phyloP scores from a whole-genome alignment of 2,113 vertebrate species.

The Osmerus mordax region DNA sequence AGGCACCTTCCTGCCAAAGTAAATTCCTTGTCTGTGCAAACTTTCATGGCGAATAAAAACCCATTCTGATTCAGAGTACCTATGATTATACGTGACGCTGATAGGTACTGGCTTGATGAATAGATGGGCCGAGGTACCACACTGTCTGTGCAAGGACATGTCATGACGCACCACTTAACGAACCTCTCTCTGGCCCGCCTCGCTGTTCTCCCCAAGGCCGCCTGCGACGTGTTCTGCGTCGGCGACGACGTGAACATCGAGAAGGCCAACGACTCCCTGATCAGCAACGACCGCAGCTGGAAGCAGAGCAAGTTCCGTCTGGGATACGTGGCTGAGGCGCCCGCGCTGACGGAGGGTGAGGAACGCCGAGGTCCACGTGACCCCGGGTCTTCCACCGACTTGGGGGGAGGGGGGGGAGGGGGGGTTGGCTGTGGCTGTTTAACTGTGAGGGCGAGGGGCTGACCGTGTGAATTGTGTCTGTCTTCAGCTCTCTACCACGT shows the following conservation, averaged over 20 bases:
- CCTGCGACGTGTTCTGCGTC: conserved; percentile 97
- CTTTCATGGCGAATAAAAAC: too few relatives aligned
- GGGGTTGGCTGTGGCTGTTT: too few relatives aligned
- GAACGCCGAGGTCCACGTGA: background rate
- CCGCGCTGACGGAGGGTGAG: conserved; percentile 85
- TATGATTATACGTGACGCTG: too few relatives aligned
- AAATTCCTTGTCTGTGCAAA: too few relatives aligned
- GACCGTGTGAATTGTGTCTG: conserved; percentile 23
- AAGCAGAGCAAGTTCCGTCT: conserved; percentile 96
- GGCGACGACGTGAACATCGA: conserved; percentile 97
- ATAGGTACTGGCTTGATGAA: too few relatives aligned
- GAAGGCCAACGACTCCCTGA: conserved; percentile 93
- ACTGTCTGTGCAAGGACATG: too few relatives aligned
- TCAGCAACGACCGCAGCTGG: conserved; percentile 97
- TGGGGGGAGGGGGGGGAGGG: too few relatives aligned
- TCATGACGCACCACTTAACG: too few relatives aligned
- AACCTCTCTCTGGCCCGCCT: background rate
- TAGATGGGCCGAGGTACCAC: too few relatives aligned
- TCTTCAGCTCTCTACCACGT: conserved; percentile 81
- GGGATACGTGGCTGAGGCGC: conserved; percentile 85
- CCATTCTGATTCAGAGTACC: too few relatives aligned
- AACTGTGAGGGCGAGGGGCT: background rate
- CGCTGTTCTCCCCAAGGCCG: conserved; percentile 75
- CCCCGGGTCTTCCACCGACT: too few relatives aligned
- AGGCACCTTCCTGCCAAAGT: too few relatives aligned